Conservation (phyloP, 2,797 vertebrate species). For the Malurus splendens region DNA sequence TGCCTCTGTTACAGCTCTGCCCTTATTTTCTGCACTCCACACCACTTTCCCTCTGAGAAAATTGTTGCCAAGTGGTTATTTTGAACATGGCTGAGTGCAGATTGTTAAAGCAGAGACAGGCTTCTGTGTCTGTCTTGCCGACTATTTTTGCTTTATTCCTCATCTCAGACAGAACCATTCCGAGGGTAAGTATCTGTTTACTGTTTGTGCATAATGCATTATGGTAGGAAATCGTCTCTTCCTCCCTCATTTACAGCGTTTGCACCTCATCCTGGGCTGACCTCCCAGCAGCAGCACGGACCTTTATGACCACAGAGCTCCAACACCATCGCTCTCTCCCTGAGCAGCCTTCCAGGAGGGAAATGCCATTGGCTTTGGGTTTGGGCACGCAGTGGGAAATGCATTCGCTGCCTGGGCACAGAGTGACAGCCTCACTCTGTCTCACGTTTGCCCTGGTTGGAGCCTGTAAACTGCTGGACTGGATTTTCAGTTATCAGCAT, state of each 20-base stretch:
- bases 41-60: slow-evolving; percentile 5
- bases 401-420: neutral
- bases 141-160: neutral
- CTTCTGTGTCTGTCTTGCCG: neutral
- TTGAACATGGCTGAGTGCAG: neutral
- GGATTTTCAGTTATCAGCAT: neutral
- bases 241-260: neutral
- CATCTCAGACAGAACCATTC: neutral
- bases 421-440: neutral
- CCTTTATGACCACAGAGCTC: neutral
- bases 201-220: neutral
- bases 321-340: neutral
- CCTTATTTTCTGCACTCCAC: neutral
- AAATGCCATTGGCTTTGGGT: neutral
- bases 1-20: neutral
- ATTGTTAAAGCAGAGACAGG: neutral
- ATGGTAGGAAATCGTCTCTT: neutral
- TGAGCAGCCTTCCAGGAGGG: neutral
- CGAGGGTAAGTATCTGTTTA: slow-evolving; percentile 1
- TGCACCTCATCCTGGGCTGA: neutral
- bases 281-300: neutral
- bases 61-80: slow-evolving; percentile 23
- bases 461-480: neutral
- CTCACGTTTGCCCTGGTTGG: neutral
- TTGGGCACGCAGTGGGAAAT: neutral